phyloP scores from a whole-genome alignment of 2,888 invertebrate species.

The Drosophila limbata region DNA sequence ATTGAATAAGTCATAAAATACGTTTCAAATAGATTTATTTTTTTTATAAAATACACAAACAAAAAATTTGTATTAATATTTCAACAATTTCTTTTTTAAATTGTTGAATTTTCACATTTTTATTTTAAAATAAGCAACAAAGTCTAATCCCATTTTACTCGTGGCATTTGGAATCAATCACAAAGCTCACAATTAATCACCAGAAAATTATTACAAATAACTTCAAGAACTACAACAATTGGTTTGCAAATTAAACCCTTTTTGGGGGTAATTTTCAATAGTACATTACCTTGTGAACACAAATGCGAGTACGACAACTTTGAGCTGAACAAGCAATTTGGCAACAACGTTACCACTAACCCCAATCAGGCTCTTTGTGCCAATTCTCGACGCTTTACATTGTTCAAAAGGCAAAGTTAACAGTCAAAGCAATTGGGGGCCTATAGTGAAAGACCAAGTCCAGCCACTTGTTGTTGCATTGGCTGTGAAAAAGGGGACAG shows the following conservation, averaged over 20 bases:
- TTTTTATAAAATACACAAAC: too few species aligned
- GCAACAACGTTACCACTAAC: conserved; percentile 43
- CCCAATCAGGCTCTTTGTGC: conserved; percentile 43
- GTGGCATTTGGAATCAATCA: not conserved
- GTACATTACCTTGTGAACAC: conserved; percentile 5
- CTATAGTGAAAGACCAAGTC: conserved; percentile 34
- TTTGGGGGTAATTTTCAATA: not conserved
- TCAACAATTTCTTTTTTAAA: too few species aligned
- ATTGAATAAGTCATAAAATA: too few species aligned
- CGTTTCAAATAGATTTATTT: too few species aligned
- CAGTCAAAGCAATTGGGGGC: conserved; percentile 24
- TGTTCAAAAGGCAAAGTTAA: conserved; percentile 17
- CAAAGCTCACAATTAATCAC: not conserved
- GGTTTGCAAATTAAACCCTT: not conserved
- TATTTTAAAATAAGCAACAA: not conserved
- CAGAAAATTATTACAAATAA: not conserved
- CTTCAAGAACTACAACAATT: not conserved
- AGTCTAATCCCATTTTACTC: too few species aligned
- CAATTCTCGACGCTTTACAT: conserved; percentile 6
- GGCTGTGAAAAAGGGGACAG: not conserved
- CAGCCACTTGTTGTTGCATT: conserved; percentile 65
- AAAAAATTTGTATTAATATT: too few species aligned
- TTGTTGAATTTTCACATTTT: too few species aligned
- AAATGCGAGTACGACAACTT: conserved; percentile 18
- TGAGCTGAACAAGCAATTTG: conserved; percentile 18